Percentiles rank a stretch among this genome's conserved stretches.
Evolutionary conservation across 2,888 invertebrate species (phyloP).

Genomic region (Eremobia ochroleuca): DNA sequence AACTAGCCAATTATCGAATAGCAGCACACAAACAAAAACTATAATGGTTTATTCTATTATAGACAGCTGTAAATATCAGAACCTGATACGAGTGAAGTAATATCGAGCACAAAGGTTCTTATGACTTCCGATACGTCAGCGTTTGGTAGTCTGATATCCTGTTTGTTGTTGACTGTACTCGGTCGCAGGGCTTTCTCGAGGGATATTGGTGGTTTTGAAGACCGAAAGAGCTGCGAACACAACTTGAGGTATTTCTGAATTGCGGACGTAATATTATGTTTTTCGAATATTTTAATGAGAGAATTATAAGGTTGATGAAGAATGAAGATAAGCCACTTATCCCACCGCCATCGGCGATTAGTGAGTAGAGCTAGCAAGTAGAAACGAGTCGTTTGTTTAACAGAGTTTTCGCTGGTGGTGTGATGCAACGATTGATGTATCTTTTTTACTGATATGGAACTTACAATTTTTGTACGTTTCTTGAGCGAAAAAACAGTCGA

Average conservation of each 20-base stretch:
- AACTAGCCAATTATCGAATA: background rate
- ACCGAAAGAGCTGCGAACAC: background rate
- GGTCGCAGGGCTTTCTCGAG: constrained; percentile 7
- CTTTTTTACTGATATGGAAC: too few relatives aligned
- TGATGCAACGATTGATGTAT: too few relatives aligned
- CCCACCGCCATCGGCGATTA: too few relatives aligned
- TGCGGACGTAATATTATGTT: background rate
- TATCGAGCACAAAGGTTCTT: constrained; percentile 24
- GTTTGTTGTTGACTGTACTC: constrained; percentile 39
- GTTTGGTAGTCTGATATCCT: constrained; percentile 24
- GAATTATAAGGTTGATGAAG: too few relatives aligned
- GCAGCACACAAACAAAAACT: constrained; percentile 17
- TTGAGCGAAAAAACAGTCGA: too few relatives aligned
- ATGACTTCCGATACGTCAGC: constrained; percentile 45
- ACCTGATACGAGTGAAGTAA: constrained; percentile 29
- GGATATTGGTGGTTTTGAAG: background rate
- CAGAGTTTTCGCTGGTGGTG: too few relatives aligned
- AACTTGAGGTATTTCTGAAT: background rate
- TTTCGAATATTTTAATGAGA: too few relatives aligned
- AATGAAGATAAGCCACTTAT: too few relatives aligned
- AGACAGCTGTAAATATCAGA: constrained; percentile 15
- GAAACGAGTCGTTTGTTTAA: too few relatives aligned
- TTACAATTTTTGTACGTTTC: too few relatives aligned
- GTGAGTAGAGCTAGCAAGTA: too few relatives aligned
- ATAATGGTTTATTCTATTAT: constrained; percentile 1